These are phyloP conservation scores for Drosophila ananassae DNA, from an alignment of 1,140 invertebrate genomes.

Conservation along the genomic window DNA sequence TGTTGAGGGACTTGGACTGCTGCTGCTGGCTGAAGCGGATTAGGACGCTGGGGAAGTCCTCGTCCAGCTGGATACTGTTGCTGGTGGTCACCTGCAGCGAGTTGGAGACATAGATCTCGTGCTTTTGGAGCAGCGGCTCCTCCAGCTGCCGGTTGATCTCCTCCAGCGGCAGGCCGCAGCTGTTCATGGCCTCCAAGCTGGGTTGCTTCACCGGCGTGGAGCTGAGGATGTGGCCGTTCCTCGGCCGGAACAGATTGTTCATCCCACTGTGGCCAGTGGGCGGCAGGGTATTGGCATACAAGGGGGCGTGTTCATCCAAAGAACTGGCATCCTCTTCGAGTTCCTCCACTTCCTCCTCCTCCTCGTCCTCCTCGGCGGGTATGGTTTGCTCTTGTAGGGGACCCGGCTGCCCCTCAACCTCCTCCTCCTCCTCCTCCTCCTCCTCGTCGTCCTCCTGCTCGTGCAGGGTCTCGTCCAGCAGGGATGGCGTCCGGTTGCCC, in stretches of 20 bases:
- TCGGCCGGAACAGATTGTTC: constrained; percentile 40
- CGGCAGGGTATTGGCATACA: constrained; percentile 75
- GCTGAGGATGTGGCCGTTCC: constrained; percentile 22
- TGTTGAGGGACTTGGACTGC: constrained; percentile 80
- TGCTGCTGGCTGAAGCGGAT: constrained; percentile 69
- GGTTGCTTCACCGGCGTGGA: constrained; percentile 67
- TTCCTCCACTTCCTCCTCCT: constrained; percentile 26
- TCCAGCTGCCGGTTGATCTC: constrained; percentile 30
- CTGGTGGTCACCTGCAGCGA: constrained; percentile 76
- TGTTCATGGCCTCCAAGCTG: constrained; percentile 81
- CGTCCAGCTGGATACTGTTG: constrained; percentile 64
- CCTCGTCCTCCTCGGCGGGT: constrained; percentile 7
- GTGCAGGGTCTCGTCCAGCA: constrained; percentile 85
- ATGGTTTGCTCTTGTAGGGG: background rate
- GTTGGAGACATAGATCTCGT: constrained; percentile 79
- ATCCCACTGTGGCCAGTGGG: constrained; percentile 30
- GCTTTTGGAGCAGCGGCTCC: constrained; percentile 62
- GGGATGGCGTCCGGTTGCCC: constrained; percentile 67
- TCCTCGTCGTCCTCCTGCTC: constrained; percentile 73
- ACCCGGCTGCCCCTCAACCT: constrained; percentile 24
- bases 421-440: constrained; percentile 35
- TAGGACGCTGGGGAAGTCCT: constrained; percentile 65
- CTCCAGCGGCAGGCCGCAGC: constrained; percentile 62
- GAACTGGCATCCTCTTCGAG: constrained; percentile 62
- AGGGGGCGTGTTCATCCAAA: constrained; percentile 60